Evolutionary conservation across 2,113 vertebrate species (phyloP), one percentile per base, ranked within the genome.

Genomic region (Corythoichthys haematopterus): DNA sequence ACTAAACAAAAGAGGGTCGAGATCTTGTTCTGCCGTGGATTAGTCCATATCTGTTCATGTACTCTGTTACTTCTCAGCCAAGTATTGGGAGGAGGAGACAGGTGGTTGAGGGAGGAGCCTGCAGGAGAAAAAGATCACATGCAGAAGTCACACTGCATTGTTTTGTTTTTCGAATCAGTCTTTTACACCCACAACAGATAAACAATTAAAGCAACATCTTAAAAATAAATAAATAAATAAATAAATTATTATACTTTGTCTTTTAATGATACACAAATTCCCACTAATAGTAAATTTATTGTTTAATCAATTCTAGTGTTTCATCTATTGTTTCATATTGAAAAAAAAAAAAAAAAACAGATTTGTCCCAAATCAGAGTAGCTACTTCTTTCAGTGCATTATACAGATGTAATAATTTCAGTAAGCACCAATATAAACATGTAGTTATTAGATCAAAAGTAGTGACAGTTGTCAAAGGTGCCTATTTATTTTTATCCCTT

Each of bases 401-500:
- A 6, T 15, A 58, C 33, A 20, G 37, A 3, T 11, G 4, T 43
- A 15, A 40, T 60, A 9, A 4, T 46, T 28, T 45, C 45, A 40
- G 16, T 33, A 12, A 20, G 59, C 28, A 5, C 11, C 60, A 28
- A 62, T 5, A 28, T 46, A 3, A 55, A 28, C 5, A 52, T 4
- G 4, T 35, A 37, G 14, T 15, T 1, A 9, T 15, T 3, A 61
- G 12, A 62, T 62, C 60, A 62, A 62, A 20, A 62, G 43, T 46
- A 33, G 60, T 62, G 59, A 61, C 38, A 36, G 35, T 60, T 60
- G 58, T 60, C 14, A 43, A 50, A 78, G 9, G 51, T 20, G 5
- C 2, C 16, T 70, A 50, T 73, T 69, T 78, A 77, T 84, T 77
- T 81, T 58, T 63, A 76, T 69, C 75, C 53, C 67, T 77, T 78